A percentile compares a stretch with the other conserved stretches of the same genome.
Conservation (phyloP, 2,888 invertebrate species). For the Hedychridium roseum region DNA sequence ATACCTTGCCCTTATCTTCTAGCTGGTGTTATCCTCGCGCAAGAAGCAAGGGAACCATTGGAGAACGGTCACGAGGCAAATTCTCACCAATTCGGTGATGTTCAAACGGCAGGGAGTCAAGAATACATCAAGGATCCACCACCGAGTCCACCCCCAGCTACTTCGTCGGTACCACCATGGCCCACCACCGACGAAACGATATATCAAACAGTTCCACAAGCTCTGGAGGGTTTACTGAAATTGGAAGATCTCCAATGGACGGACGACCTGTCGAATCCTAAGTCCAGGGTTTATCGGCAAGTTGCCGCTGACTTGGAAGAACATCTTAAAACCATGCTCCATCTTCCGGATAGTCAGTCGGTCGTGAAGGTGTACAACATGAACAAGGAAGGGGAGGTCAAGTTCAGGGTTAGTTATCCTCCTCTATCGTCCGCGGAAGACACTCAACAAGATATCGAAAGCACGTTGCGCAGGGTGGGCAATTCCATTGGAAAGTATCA, state of each 20-base stretch:
- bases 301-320: conserved; percentile 70
- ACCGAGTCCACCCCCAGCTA: conserved; percentile 55
- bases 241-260: conserved; percentile 74
- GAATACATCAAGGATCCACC: conserved; percentile 57
- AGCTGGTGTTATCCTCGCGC: conserved; percentile 76
- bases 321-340: conserved; percentile 66
- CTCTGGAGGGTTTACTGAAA: conserved; percentile 73
- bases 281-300: conserved; percentile 71
- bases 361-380: conserved; percentile 55
- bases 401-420: conserved; percentile 55
- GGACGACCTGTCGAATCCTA: conserved; percentile 68
- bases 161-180: conserved; percentile 55
- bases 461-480: conserved; percentile 42
- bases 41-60: conserved; percentile 67
- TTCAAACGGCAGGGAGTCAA: conserved; percentile 64
- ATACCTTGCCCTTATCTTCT: conserved; percentile 45
- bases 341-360: conserved; percentile 30
- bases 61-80: conserved; percentile 56
- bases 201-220: conserved; percentile 70
- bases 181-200: conserved; percentile 56
- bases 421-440: conserved; percentile 42
- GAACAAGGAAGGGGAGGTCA: conserved; percentile 50
- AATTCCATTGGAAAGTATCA: conserved; percentile 53
- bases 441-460: conserved; percentile 48
- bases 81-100: conserved; percentile 69